Conservation (phyloP, 2,113 vertebrate species). For the Butorides virescens region DNA sequence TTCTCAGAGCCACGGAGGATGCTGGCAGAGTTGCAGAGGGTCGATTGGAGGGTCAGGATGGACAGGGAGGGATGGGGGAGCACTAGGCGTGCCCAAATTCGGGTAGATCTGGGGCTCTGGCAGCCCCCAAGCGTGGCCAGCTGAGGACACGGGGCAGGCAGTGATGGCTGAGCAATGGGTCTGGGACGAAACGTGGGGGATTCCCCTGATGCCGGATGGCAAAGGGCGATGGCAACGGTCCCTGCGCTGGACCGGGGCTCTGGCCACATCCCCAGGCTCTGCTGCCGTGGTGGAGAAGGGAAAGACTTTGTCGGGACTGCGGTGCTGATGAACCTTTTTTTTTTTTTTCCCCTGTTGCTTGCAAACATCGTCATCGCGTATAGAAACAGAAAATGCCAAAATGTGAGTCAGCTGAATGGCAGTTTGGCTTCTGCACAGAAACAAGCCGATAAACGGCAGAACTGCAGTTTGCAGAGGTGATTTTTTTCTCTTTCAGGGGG, state of each 20-base stretch:
- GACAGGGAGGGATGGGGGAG: background rate
- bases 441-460: background rate
- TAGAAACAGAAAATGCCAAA: slow-evolving; percentile 21
- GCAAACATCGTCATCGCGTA: background rate
- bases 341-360: background rate
- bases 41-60: background rate
- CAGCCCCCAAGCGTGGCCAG: accelerated
- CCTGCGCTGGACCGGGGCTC: accelerated
- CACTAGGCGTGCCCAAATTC: background rate
- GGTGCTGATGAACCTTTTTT: background rate
- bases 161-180: accelerated
- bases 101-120: background rate
- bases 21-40: background rate
- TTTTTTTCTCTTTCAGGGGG: background rate
- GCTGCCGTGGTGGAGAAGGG: background rate
- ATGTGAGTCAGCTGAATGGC: background rate
- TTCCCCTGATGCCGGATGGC: accelerated
- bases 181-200: accelerated
- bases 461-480: background rate
- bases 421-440: background rate
- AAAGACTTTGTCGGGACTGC: background rate
- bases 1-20: accelerated
- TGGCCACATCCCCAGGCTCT: accelerated
- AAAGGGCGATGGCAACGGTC: accelerated
- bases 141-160: background rate